Evolutionary conservation across 2,888 invertebrate species (phyloP), one percentile per base, ranked within the genome.

Genomic region (Rhagium mordax): DNA sequence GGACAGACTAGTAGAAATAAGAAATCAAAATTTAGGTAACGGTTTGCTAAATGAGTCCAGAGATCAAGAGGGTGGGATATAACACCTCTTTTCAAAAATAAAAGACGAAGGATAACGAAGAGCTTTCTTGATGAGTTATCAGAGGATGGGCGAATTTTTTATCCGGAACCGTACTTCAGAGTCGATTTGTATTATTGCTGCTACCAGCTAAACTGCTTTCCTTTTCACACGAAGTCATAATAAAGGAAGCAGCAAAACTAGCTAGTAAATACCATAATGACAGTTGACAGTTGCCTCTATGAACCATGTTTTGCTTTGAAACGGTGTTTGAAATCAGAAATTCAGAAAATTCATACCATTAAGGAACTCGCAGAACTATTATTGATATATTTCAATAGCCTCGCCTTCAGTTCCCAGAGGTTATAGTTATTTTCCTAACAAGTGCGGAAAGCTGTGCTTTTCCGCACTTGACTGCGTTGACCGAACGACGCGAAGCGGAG

Each of bases 321-420:
- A 79, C 51, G 8, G 21, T 33, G 55, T 21, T 67, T 67, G 60
- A 71, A n/a, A 47, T 47, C 47, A 5, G 47, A 47, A 47, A 47
- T 47, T 47, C 47, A 47, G n/a, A 47, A 47, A 66, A 47, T 47
- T 47, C 47, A 47, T 47, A 5, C 10, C 77, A 77, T 79, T 81
- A 79, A 79, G 61, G 77, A 81, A 77, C 79, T 78, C 74, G 74
- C 72, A 71, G 76, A 80, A 79, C 81, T 81, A 80, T 80, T 81
- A 60, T 71, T 80, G 29, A 64, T 78, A 75, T 78, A 79, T 73
- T 79, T 80, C 74, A 78, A 76, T 79, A 78, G 78, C 67, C 76
- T 80, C 72, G 77, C 75, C 65, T 78, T 70, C 75, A 78, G 76
- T 81, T 80, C 74, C 78, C 74, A 6, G 79, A 78, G 74, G 77